phyloP scores from a whole-genome alignment of 2,113 vertebrate genomes.

The Nettapus auritus region DNA sequence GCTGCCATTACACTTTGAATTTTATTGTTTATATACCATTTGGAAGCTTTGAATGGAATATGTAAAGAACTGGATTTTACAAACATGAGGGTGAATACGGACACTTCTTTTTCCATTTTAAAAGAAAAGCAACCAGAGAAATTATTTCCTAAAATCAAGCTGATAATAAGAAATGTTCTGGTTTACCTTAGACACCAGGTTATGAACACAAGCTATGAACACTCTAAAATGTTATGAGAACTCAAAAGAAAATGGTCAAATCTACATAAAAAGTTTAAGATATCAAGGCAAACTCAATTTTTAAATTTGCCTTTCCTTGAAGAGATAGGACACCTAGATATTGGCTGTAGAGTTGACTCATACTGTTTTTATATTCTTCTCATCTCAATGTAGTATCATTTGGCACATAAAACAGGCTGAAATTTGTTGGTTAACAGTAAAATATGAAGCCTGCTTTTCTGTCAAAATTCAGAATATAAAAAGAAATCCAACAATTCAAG shows the following conservation, averaged over 20 bases:
- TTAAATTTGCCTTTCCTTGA: neutral
- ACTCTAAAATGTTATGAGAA: neutral
- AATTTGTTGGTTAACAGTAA: neutral
- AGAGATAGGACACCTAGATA: neutral
- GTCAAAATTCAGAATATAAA: neutral
- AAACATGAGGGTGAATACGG: neutral
- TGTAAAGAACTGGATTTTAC: neutral
- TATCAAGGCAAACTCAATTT: neutral
- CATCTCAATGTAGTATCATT: neutral
- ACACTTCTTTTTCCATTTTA: neutral
- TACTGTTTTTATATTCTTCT: neutral
- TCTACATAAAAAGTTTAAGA: neutral
- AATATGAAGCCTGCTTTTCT: neutral
- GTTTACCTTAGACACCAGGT: neutral
- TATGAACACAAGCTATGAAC: neutral
- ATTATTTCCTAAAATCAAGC: neutral
- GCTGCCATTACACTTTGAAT: neutral
- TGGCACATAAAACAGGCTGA: neutral
- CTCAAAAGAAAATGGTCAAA: neutral
- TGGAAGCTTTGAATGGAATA: neutral
- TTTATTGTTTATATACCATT: accelerated
- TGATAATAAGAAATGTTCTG: neutral
- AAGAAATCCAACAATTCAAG: neutral
- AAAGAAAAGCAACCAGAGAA: neutral
- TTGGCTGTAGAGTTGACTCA: neutral